These are phyloP conservation scores for Acrocera orbiculus DNA, from an alignment of 2,888 invertebrate species.

Conservation along the genomic window DNA sequence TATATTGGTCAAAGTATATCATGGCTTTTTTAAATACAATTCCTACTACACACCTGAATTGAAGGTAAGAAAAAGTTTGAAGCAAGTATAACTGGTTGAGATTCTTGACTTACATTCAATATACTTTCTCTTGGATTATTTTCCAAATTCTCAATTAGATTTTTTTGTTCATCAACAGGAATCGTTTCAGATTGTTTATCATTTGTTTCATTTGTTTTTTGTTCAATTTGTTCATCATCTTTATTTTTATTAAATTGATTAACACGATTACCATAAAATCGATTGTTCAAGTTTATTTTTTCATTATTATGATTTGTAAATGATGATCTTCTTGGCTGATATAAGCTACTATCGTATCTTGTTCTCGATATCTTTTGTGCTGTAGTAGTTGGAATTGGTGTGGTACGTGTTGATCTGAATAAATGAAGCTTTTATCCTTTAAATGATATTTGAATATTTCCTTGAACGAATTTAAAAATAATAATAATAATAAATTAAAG, in stretches of 20 bases:
- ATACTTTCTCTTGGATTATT: neutral
- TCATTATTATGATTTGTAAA: slow-evolving; percentile 27
- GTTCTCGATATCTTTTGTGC: slow-evolving; percentile 1
- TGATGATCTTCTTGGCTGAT: slow-evolving; percentile 19
- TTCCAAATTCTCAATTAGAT: slow-evolving; percentile 21
- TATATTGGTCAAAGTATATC: too few species aligned
- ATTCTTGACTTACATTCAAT: slow-evolving; percentile 10
- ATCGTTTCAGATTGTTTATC: neutral
- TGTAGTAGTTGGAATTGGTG: slow-evolving; percentile 11
- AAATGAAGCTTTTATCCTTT: slow-evolving; percentile 23
- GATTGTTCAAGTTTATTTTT: slow-evolving; percentile 17
- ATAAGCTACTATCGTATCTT: slow-evolving; percentile 11
- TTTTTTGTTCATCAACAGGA: slow-evolving; percentile 18
- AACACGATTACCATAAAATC: slow-evolving; percentile 14
- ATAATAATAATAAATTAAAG: too few species aligned
- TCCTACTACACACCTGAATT: too few species aligned
- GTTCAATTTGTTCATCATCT: slow-evolving; percentile 9
- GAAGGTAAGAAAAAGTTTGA: slow-evolving; percentile 20
- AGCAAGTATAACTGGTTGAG: slow-evolving; percentile 19
- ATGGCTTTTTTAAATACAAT: too few species aligned
- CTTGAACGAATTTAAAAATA: too few species aligned
- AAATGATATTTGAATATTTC: slow-evolving; percentile 13
- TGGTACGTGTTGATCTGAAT: slow-evolving; percentile 7
- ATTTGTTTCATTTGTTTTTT: neutral
- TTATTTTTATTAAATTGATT: slow-evolving; percentile 10